Percentiles rank a stretch among this genome's conserved stretches.
These are phyloP conservation scores for Xenopus petersii DNA, from an alignment of 2,797 vertebrate genomes.

Conservation along the genomic window DNA sequence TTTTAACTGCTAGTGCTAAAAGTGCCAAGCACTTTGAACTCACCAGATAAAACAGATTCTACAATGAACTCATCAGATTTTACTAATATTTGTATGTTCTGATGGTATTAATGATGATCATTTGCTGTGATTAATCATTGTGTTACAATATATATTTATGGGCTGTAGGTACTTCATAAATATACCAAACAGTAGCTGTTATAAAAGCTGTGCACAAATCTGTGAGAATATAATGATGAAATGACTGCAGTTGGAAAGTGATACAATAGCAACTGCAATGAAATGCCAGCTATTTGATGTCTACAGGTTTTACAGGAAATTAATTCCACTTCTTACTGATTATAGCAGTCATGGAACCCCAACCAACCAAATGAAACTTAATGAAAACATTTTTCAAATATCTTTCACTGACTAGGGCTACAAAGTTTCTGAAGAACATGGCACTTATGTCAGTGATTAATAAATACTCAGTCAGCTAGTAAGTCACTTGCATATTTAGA, in stretches of 20 bases:
- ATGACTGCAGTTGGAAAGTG: not conserved
- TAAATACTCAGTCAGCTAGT: not conserved
- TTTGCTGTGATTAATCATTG: too few species aligned
- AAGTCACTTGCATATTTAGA: not conserved
- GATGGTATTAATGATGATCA: too few species aligned
- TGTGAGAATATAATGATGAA: not conserved
- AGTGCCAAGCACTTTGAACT: too few species aligned
- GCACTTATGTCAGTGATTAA: conserved; percentile 5
- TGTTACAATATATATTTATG: too few species aligned
- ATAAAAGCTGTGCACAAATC: not conserved
- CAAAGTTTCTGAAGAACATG: conserved; percentile 3
- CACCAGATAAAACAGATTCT: too few species aligned
- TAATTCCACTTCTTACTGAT: not conserved
- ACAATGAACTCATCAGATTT: too few species aligned
- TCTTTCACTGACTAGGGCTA: not conserved
- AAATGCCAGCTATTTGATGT: not conserved
- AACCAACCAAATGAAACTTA: not conserved
- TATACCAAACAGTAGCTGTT: too few species aligned
- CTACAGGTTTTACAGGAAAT: not conserved
- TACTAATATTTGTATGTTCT: too few species aligned
- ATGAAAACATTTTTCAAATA: conserved; percentile 2
- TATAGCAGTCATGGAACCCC: not conserved
- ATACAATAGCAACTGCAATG: not conserved
- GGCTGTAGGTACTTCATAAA: too few species aligned
- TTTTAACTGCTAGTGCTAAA: too few species aligned